Evolutionary conservation across 1,140 invertebrate genomes (phyloP), one percentile per base, ranked within the genome.

Genomic region (Mactra quadrangularis): DNA sequence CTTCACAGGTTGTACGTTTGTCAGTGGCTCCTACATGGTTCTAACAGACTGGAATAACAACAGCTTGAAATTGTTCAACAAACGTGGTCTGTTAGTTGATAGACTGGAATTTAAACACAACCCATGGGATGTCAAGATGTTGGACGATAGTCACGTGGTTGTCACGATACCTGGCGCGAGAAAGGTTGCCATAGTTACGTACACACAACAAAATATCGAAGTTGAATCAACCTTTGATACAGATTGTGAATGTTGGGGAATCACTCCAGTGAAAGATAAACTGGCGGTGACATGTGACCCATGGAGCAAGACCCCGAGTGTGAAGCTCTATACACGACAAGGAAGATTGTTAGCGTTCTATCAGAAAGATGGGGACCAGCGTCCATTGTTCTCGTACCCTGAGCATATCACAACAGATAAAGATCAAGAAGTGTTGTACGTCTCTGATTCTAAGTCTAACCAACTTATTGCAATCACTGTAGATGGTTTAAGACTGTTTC

Each of bases 21-120:
- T 82, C 1, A 11, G 17, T 33, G 70, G 52, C 25, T 55, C 55
- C n/a, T 41, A 31, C n/a, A 45, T 81, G 35, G 31, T 82, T 19
- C 57, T 82, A 1, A 38, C 79, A 3, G 79, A 82, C 57, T 82
- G 79, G 79, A 82, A 74, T 41, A 82, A 82, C 68, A 9, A 22
- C 25, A 74, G 79, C 31, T 22, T 82, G 22, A 82, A 82, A 55
- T 25, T 82, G 55, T 82, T 82, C 47, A 75, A 75, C 70, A 72
- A 72, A 25, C 47, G 47, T 38, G 68, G 68, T 11, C 19, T 74
- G 4, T 7, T 74, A 17, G 22, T 33, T 27, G 17, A 53, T 29
- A 19, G 79, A 22, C 60, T 74, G 27, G 25, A 4, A 17, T 47
- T 82, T 22, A 53, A 68, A 2, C 62, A 82, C 68, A 74, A 64